Conservation (phyloP, 1,140 invertebrate genomes). For the Leguminivora glycinivorella region DNA sequence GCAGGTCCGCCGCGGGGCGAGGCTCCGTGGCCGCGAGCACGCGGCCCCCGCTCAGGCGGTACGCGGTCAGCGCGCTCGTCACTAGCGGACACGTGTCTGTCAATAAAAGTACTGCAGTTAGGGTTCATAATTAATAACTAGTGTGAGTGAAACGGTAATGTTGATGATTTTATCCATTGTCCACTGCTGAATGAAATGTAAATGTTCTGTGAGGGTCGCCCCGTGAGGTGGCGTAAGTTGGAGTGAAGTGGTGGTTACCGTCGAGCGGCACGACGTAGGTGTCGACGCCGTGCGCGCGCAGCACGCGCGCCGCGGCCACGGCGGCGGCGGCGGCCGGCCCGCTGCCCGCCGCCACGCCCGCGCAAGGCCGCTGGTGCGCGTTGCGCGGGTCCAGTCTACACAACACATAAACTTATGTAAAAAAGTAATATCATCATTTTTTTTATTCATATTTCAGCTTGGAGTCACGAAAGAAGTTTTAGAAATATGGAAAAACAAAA, state of each 20-base stretch:
- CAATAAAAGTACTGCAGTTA: neutral
- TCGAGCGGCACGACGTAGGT: constrained; percentile 37
- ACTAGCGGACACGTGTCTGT: neutral
- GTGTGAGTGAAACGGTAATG: no score
- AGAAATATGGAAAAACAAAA: neutral
- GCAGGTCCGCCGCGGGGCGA: constrained; percentile 86
- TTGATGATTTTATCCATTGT: no score
- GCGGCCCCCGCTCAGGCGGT: constrained; percentile 27
- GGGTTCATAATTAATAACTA: no score
- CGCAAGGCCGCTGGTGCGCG: constrained; percentile 86
- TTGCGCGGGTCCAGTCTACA: constrained; percentile 88
- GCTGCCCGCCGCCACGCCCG: constrained; percentile 84
- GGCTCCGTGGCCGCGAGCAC: constrained; percentile 67
- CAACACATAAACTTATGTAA: no score
- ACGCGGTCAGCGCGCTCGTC: constrained; percentile 9
- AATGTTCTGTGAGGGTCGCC: no score
- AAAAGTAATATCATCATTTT: no score
- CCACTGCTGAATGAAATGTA: no score
- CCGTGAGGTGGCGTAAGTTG: no score
- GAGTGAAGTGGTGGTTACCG: neutral
- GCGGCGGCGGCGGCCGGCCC: constrained; percentile 81
- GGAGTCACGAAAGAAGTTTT: neutral
- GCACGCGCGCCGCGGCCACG: constrained; percentile 87
- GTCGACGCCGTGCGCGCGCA: constrained; percentile 88
- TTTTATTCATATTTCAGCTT: no score